Percentiles rank a stretch among this genome's conserved stretches.
Conservation (phyloP, 2,113 vertebrate genomes). For the Melanerpes formicivorus region DNA sequence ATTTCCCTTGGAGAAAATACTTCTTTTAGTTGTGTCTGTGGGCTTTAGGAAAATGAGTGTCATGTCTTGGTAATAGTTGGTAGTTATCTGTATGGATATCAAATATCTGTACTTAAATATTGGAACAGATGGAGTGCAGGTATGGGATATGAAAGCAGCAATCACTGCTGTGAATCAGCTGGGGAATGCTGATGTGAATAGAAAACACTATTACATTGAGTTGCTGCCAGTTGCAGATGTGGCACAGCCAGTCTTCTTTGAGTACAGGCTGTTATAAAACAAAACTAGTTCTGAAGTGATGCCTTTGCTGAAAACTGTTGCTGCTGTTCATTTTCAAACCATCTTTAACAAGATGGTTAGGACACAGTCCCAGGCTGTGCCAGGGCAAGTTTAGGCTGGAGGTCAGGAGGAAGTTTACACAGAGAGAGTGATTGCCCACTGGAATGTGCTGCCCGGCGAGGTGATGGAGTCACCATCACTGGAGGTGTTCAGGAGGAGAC, state of each 20-base stretch:
- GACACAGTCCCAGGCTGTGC: too few relatives aligned
- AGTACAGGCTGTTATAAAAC: not conserved
- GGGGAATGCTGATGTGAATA: not conserved
- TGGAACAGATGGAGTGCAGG: not conserved
- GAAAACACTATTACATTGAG: not conserved
- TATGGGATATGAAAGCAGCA: not conserved
- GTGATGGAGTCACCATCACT: too few relatives aligned
- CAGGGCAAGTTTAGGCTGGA: too few relatives aligned
- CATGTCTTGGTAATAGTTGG: not conserved
- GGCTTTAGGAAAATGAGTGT: not conserved
- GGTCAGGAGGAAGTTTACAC: too few relatives aligned
- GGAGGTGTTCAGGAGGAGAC: too few relatives aligned
- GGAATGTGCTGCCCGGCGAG: too few relatives aligned
- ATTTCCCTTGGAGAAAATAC: not conserved
- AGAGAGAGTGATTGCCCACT: too few relatives aligned
- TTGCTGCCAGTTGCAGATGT: not conserved
- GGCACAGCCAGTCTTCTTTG: not conserved
- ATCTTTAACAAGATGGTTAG: not conserved
- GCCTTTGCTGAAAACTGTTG: not conserved
- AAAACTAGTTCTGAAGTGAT: not conserved
- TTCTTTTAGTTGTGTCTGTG: not conserved
- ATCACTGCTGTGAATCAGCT: not conserved
- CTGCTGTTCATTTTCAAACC: not conserved
- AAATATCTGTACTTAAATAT: not conserved
- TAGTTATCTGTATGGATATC: not conserved